A percentile compares a stretch with the other conserved stretches of the same genome.
Evolutionary conservation across 2,113 vertebrate genomes (phyloP).

Genomic region (Cinclus cinclus): DNA sequence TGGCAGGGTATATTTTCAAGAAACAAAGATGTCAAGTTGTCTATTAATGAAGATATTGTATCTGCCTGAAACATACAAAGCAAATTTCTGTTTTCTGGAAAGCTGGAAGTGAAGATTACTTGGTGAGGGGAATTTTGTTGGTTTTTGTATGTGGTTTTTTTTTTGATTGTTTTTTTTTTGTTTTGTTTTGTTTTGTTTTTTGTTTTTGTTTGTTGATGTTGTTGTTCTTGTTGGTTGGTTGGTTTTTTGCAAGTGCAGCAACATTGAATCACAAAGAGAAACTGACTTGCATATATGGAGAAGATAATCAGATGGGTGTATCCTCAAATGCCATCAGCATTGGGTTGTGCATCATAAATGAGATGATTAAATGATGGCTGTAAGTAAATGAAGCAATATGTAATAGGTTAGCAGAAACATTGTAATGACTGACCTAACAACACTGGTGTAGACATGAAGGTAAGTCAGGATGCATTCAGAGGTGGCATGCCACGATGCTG

Average conservation of each 20-base stretch:
- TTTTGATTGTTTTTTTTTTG: too few species aligned
- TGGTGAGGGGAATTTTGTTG: too few species aligned
- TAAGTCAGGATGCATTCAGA: neutral
- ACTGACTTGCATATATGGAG: neutral
- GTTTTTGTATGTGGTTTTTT: too few species aligned
- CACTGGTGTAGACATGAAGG: neutral
- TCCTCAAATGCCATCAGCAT: neutral
- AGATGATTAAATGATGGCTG: neutral
- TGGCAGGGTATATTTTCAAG: neutral
- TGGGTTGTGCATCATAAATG: neutral
- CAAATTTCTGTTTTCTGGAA: neutral
- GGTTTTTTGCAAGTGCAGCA: neutral
- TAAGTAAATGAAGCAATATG: constrained; percentile 7
- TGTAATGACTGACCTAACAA: neutral
- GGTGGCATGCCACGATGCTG: neutral
- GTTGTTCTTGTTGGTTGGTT: neutral
- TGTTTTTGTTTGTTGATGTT: neutral
- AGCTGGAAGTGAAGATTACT: neutral
- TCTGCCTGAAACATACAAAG: neutral
- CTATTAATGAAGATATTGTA: neutral
- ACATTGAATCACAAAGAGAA: neutral
- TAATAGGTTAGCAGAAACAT: neutral
- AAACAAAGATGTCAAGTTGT: neutral
- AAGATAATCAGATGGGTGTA: neutral
- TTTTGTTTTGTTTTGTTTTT: neutral